Evolutionary conservation across 2,113 vertebrate species (phyloP).

Genomic region (Antigone vipio): DNA sequence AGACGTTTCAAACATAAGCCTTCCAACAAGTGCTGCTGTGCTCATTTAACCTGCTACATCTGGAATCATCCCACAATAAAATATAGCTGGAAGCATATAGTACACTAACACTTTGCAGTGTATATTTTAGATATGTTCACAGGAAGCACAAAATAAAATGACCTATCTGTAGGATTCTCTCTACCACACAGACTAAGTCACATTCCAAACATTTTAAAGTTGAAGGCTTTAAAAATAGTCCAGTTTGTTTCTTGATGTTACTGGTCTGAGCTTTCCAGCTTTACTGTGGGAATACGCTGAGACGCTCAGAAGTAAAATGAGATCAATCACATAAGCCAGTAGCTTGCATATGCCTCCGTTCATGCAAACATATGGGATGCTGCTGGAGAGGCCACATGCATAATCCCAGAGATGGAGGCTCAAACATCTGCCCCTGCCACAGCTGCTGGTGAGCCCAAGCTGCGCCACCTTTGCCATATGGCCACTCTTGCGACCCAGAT

Average conservation of each 20-base stretch:
- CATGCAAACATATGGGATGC: not conserved
- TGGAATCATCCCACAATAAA: not conserved
- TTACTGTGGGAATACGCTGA: not conserved
- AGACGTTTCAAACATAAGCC: slow-evolving; percentile 73
- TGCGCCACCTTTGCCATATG: not conserved
- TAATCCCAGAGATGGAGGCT: not conserved
- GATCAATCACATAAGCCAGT: not conserved
- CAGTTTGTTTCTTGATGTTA: not conserved
- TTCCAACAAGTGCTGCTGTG: slow-evolving; percentile 16
- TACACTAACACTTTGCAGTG: not conserved
- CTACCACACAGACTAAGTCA: not conserved
- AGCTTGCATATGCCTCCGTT: not conserved
- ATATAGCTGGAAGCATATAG: not conserved
- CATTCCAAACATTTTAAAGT: not conserved
- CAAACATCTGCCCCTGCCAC: not conserved
- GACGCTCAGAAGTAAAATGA: not conserved
- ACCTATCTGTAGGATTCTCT: not conserved
- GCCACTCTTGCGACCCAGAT: not conserved
- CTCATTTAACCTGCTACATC: slow-evolving; percentile 24
- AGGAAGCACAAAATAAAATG: not conserved
- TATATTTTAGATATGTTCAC: not conserved
- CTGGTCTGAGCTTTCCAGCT: not conserved
- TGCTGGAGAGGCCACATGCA: accelerated
- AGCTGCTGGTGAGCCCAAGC: not conserved
- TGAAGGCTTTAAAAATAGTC: not conserved